phyloP scores from a whole-genome alignment of 2,888 invertebrate species.

The Spicauda simplicius region DNA sequence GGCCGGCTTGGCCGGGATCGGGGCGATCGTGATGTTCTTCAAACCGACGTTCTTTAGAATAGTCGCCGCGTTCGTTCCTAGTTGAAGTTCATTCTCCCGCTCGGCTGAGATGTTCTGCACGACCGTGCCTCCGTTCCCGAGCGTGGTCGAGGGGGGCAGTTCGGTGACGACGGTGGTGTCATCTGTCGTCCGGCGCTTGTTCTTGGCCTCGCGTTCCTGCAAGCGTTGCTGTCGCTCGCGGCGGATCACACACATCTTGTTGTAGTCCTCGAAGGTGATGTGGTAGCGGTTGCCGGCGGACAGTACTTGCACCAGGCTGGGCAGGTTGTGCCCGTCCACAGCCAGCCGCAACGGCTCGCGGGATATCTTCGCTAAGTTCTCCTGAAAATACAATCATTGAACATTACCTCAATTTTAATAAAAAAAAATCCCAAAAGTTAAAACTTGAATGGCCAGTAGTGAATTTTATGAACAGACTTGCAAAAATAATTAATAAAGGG shows the following conservation, averaged over 20 bases:
- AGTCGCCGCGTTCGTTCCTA: slow-evolving; percentile 68
- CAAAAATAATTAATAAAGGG: too few relatives aligned
- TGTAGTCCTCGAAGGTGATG: slow-evolving; percentile 91
- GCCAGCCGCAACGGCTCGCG: slow-evolving; percentile 83
- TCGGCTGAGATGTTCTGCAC: slow-evolving; percentile 57
- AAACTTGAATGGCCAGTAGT: too few relatives aligned
- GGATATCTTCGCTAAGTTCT: slow-evolving; percentile 69
- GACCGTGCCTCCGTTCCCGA: slow-evolving; percentile 72
- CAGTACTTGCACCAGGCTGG: slow-evolving; percentile 89
- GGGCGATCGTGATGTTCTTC: slow-evolving; percentile 80
- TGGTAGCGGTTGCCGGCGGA: slow-evolving; percentile 92
- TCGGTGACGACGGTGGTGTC: slow-evolving; percentile 67
- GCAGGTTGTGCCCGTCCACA: slow-evolving; percentile 84
- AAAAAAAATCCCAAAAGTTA: too few relatives aligned
- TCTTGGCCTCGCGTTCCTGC: slow-evolving; percentile 56
- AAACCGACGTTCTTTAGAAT: slow-evolving; percentile 79
- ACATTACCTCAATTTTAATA: too few relatives aligned
- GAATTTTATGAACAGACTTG: too few relatives aligned
- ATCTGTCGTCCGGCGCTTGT: slow-evolving; percentile 46
- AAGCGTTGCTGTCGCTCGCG: slow-evolving; percentile 87
- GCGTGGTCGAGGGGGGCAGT: slow-evolving; percentile 67
- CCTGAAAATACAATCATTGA: slow-evolving; percentile 52
- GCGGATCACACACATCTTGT: slow-evolving; percentile 90
- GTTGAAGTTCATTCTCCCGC: slow-evolving; percentile 51
- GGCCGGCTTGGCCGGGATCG: slow-evolving; percentile 71